Percentiles rank a stretch among this genome's conserved stretches.
Conservation (phyloP, 2,797 vertebrate species). For the Capromys pilorides region DNA sequence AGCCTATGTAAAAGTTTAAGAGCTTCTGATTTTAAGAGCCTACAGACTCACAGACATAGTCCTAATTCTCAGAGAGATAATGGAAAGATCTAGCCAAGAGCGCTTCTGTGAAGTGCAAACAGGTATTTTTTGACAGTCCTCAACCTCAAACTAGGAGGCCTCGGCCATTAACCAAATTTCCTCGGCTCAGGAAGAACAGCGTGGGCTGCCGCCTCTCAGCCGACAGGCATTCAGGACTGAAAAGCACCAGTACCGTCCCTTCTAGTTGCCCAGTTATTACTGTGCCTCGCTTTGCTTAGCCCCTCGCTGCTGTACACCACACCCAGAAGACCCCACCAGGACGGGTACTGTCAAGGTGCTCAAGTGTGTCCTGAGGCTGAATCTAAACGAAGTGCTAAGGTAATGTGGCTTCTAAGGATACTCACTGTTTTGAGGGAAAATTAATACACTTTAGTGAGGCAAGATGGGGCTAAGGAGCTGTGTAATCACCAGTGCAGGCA, state of each 20-base stretch:
- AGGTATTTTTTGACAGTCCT: constrained; percentile 36
- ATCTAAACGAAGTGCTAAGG: constrained; percentile 36
- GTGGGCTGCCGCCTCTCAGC: neutral
- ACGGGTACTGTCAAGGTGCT: neutral
- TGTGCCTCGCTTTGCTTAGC: constrained; percentile 39
- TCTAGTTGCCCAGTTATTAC: constrained; percentile 7
- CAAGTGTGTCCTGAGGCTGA: neutral
- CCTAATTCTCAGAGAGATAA: neutral
- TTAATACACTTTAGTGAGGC: constrained; percentile 1
- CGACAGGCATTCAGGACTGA: neutral
- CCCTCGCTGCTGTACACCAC: constrained; percentile 12
- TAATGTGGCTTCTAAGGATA: neutral
- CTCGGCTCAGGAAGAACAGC: neutral
- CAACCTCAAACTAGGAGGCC: neutral
- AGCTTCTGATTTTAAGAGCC: constrained; percentile 27
- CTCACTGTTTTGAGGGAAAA: constrained; percentile 10
- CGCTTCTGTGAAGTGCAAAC: constrained; percentile 42
- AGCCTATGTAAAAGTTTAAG: constrained; percentile 45
- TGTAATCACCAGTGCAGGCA: neutral
- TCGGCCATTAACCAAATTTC: neutral
- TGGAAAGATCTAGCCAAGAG: constrained; percentile 7
- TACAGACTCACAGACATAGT: neutral
- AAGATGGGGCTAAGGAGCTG: neutral
- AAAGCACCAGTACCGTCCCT: neutral
- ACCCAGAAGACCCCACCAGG: constrained; percentile 22